phyloP scores from a whole-genome alignment of 2,888 invertebrate genomes.

The Erpobdella octoculata region DNA sequence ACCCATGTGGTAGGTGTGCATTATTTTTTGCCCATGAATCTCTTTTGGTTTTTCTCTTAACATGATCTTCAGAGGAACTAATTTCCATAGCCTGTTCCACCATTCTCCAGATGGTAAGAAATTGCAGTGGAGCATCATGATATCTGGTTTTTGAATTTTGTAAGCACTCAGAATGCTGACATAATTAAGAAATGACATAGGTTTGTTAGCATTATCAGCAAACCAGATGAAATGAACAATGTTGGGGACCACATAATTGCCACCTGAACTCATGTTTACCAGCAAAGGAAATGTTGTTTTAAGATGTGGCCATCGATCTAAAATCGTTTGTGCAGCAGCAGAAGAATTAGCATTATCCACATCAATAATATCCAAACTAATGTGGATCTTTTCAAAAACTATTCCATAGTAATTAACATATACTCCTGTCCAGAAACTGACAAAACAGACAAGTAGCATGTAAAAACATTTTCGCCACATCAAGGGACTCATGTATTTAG shows the following conservation, averaged over 20 bases:
- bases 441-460: background rate
- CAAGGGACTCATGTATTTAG: too few relatives aligned
- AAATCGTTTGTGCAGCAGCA: background rate
- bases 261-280: background rate
- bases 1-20: constrained; percentile 33
- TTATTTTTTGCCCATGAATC: constrained; percentile 29
- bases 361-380: constrained; percentile 28
- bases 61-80: constrained; percentile 31
- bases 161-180: constrained; percentile 37
- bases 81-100: constrained; percentile 35
- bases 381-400: constrained; percentile 34
- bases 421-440: constrained; percentile 29
- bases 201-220: constrained; percentile 19
- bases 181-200: constrained; percentile 36
- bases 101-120: constrained; percentile 36
- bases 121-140: constrained; percentile 37
- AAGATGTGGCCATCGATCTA: constrained; percentile 12
- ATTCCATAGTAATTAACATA: constrained; percentile 35
- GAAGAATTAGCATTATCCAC: constrained; percentile 12
- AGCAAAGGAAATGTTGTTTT: background rate
- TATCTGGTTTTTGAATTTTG: constrained; percentile 35
- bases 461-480: constrained; percentile 15
- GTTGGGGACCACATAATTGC: constrained; percentile 35
- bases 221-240: constrained; percentile 39
- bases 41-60: constrained; percentile 28